Conservation (phyloP, 1,140 invertebrate species). For the Nymphalis io region DNA sequence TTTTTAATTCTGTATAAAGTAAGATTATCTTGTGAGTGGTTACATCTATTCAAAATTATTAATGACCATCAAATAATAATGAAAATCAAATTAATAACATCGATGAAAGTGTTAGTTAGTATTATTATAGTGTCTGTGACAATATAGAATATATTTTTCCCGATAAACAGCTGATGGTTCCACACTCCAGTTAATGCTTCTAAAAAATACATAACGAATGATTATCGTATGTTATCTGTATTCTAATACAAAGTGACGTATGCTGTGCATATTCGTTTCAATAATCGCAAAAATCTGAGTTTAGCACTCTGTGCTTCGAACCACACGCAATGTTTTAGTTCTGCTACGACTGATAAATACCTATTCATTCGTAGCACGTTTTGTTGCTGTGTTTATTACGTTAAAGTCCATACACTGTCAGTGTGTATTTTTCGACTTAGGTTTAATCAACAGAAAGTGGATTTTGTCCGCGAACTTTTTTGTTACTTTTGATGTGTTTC, state of each 20-base stretch:
- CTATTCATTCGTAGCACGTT: conserved; percentile 54
- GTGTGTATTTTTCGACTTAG: conserved; percentile 10
- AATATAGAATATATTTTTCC: no score
- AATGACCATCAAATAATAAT: no score
- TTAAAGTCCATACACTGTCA: conserved; percentile 18
- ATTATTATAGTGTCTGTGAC: no score
- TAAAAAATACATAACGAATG: not conserved
- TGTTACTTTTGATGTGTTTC: conserved; percentile 12
- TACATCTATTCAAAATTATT: no score
- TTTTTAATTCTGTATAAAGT: no score
- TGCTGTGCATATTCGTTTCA: conserved; percentile 8
- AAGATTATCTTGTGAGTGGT: no score
- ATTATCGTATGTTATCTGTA: not conserved
- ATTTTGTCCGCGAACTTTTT: conserved; percentile 25
- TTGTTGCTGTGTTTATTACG: conserved; percentile 44
- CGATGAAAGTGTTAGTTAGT: no score
- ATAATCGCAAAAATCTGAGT: conserved; percentile 17
- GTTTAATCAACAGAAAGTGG: not conserved
- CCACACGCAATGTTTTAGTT: conserved; percentile 54
- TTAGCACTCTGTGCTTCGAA: conserved; percentile 43
- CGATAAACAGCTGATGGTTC: no score
- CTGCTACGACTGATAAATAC: conserved; percentile 49
- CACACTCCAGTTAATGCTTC: no score
- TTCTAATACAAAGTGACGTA: conserved; percentile 15
- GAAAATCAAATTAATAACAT: no score